A percentile compares a stretch with the other conserved stretches of the same genome.
Evolutionary conservation across 2,797 vertebrate species (phyloP).

Genomic region (Falco concolor): DNA sequence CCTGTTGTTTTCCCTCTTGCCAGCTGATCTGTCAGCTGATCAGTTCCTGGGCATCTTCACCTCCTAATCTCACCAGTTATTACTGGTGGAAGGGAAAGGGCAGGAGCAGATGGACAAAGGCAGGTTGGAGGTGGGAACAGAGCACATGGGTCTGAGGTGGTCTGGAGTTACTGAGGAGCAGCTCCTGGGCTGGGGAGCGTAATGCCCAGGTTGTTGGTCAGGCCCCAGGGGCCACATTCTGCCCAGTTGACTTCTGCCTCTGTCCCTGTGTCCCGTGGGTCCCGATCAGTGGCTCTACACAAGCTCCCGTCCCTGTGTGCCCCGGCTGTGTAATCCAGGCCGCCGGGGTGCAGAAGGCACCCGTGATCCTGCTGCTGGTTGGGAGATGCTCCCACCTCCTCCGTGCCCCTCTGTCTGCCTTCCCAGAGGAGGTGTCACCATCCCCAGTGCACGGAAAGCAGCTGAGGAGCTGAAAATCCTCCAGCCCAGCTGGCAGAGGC

Average conservation of each 20-base stretch:
- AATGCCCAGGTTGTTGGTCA: neutral
- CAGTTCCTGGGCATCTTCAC: neutral
- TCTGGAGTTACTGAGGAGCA: neutral
- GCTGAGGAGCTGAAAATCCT: neutral
- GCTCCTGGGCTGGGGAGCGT: neutral
- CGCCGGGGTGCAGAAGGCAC: neutral
- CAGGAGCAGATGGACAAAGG: neutral
- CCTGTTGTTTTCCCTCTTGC: neutral
- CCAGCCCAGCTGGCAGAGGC: neutral
- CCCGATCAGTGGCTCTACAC: fast-evolving
- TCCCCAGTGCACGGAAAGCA: neutral
- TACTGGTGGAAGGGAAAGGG: neutral
- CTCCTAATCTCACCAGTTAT: neutral
- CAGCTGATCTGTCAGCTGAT: neutral
- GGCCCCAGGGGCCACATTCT: neutral
- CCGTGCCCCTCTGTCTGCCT: neutral
- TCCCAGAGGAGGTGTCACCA: neutral
- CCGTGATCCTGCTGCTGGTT: neutral
- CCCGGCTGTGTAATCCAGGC: neutral
- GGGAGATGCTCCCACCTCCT: neutral
- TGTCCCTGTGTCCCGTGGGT: fast-evolving
- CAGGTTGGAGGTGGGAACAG: neutral
- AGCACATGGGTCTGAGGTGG: neutral
- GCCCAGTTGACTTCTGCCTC: neutral
- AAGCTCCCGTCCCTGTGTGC: neutral